Evolutionary conservation across 2,113 vertebrate species (phyloP).

Genomic region (Seriola rivoliana): DNA sequence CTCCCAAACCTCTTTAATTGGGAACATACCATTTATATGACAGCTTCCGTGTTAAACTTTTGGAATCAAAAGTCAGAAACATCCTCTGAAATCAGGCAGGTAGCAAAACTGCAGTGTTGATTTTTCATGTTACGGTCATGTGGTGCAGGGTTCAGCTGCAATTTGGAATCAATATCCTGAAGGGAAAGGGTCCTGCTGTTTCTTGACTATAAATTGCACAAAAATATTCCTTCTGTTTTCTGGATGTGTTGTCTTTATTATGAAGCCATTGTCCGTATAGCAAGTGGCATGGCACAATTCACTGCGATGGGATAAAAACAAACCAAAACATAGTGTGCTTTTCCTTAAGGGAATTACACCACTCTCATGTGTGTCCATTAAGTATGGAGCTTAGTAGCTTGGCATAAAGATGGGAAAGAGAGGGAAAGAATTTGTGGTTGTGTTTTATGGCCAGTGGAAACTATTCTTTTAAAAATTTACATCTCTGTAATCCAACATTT

Average conservation of each 20-base stretch:
- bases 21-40: neutral
- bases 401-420: neutral
- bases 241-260: neutral
- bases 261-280: neutral
- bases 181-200: conserved; percentile 1
- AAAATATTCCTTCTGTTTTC: neutral
- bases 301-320: neutral
- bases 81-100: neutral
- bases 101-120: conserved; percentile 11
- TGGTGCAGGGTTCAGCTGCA: conserved; percentile 52
- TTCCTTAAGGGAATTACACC: neutral
- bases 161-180: conserved; percentile 41
- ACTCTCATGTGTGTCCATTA: neutral
- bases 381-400: neutral
- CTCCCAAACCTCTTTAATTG: neutral
- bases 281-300: neutral
- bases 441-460: neutral
- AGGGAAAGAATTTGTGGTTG: too few relatives aligned
- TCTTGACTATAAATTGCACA: conserved; percentile 1
- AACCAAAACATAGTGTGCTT: neutral
- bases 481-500: neutral
- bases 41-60: neutral
- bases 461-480: neutral
- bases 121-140: conserved; percentile 35
- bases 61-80: neutral